These are phyloP conservation scores for Pampus argenteus DNA, from an alignment of 2,797 vertebrate species.

Conservation along the genomic window DNA sequence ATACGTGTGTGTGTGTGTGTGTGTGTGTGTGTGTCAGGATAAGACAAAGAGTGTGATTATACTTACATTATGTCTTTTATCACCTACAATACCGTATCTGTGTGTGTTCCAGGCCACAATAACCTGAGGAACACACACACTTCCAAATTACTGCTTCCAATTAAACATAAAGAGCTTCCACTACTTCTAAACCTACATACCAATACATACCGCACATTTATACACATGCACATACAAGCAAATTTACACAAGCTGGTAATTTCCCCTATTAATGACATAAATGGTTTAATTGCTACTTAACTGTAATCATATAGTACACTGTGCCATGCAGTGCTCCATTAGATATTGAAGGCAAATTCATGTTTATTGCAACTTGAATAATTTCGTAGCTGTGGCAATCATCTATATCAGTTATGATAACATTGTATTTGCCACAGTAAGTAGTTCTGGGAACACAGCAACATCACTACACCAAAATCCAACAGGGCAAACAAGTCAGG, in stretches of 20 bases:
- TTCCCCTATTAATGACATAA: slow-evolving; percentile 45
- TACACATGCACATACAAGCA: slow-evolving; percentile 34
- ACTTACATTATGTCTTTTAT: slow-evolving; percentile 69
- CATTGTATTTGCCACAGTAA: slow-evolving; percentile 1
- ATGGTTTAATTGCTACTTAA: slow-evolving; percentile 46
- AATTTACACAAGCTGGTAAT: slow-evolving; percentile 55
- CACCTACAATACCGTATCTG: slow-evolving; percentile 52
- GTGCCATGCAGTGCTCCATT: slow-evolving; percentile 17
- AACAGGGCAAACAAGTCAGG: not conserved
- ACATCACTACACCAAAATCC: not conserved
- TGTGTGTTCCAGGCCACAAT: slow-evolving; percentile 65
- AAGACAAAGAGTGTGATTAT: slow-evolving; percentile 60
- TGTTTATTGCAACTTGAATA: slow-evolving; percentile 35
- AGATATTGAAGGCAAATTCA: slow-evolving; percentile 30
- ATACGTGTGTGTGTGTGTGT: slow-evolving; percentile 50
- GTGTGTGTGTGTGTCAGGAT: slow-evolving; percentile 39
- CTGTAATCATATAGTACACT: slow-evolving; percentile 39
- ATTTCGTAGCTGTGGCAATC: slow-evolving; percentile 23
- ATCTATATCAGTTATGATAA: not conserved
- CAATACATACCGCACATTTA: slow-evolving; percentile 34
- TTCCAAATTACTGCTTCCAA: slow-evolving; percentile 61
- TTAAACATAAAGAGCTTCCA: slow-evolving; percentile 65
- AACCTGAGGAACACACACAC: slow-evolving; percentile 65
- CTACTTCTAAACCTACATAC: slow-evolving; percentile 34
- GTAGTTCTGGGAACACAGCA: not conserved